A percentile compares a stretch with the other conserved stretches of the same genome.
These are phyloP conservation scores for Brienomyrus longianalis DNA, from an alignment of 2,113 vertebrate genomes.

Conservation along the genomic window DNA sequence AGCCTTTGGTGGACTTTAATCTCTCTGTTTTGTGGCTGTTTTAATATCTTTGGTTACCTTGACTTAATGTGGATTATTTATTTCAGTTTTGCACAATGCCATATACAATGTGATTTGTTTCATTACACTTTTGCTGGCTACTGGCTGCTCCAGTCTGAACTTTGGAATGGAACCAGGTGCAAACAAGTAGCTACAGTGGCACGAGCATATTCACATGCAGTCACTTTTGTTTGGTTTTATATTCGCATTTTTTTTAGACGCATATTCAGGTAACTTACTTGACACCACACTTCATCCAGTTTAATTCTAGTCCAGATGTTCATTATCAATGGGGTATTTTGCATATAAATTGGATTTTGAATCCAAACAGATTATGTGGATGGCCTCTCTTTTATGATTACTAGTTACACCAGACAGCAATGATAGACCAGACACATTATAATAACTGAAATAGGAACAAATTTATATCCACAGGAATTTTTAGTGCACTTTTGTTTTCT, in stretches of 20 bases:
- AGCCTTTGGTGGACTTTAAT: background rate
- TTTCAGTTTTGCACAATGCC: background rate
- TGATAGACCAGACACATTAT: background rate
- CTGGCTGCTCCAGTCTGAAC: background rate
- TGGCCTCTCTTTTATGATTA: slow-evolving; percentile 15
- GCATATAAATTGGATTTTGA: slow-evolving; percentile 15
- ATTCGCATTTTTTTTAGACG: background rate
- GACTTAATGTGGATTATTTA: background rate
- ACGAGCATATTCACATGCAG: background rate
- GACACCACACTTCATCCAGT: background rate
- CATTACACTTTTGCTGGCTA: background rate
- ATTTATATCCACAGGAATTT: background rate
- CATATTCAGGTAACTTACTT: slow-evolving; percentile 18
- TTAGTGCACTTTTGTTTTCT: background rate
- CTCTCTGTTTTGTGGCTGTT: background rate
- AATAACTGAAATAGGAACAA: background rate
- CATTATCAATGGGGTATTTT: slow-evolving; percentile 10
- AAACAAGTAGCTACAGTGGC: background rate
- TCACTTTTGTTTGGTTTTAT: background rate
- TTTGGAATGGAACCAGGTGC: background rate
- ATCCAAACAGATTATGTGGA: slow-evolving; percentile 22
- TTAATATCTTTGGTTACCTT: background rate
- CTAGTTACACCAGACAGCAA: slow-evolving; percentile 6
- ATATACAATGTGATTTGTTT: background rate
- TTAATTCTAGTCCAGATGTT: slow-evolving; percentile 10